Base-by-base conservation (phyloP, 1,140 invertebrate genomes). In the Paramacrobiotus metropolitanus region DNA sequence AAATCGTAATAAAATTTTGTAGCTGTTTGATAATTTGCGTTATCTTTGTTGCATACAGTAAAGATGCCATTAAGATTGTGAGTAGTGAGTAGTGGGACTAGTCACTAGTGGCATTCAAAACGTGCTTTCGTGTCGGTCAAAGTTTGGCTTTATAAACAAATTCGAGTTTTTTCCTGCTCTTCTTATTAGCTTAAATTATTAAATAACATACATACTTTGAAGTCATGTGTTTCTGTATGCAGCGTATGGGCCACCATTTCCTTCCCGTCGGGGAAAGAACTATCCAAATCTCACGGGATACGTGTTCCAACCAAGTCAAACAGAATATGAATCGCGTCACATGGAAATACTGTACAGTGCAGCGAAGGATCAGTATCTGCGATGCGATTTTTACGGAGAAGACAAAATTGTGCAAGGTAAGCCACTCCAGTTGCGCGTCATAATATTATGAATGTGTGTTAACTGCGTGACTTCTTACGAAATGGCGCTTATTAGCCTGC, bases 331-430 rank as follows among this genome's bases (percentile, higher is more conserved):
- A 4, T 20, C 15, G 15, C 15, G 24, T 9, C 48, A 24, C 15
- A 55, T 55, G 24, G 48, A 55, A 24, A 55, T 55, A 20, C 48
- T 55, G 4, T 55, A 55, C 48, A 55, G 48, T 28, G 15, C 48
- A 4, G 48, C 24, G 15, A 55, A 55, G 24, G 48, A 55, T 24
- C 48, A 55, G 15, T 55, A 55, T 55, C 4, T 55, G 15, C 48
- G 48, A 9, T 15, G 15, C 15, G 48, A 55, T 28, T 15, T 20
- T 20, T 55, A 20, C 24, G n/a, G n/a, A n/a, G 48, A 55, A 24
- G 48, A 55, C 24, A 55, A 55, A 55, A 55, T 55, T 20, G 48
- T 55, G 9, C 15, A 55, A 55, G 48, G 48, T 55, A 55, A 55
- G 48, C 34, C n/a, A n/a, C 9, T 40, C n/a, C 9, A 40, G n/a